phyloP scores from a whole-genome alignment of 2,113 vertebrate species.

The Psilopsiagon aurifrons region DNA sequence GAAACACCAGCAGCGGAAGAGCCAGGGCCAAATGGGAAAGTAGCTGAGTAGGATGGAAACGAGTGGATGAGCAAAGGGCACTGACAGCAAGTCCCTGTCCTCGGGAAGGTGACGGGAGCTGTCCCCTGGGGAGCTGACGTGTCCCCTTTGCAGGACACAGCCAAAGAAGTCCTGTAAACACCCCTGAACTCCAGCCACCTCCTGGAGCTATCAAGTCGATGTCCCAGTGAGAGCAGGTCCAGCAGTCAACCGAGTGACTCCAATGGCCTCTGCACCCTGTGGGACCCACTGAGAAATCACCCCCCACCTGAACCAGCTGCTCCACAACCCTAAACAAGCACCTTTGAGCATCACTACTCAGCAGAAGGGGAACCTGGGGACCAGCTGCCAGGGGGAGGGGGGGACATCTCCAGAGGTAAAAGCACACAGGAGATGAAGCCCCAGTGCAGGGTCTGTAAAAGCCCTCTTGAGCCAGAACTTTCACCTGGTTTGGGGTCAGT shows the following conservation, averaged over 20 bases:
- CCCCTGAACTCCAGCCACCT: background rate
- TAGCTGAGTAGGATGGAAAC: background rate
- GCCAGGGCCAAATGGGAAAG: background rate
- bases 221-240: background rate
- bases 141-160: background rate
- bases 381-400: fast-evolving
- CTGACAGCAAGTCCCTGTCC: background rate
- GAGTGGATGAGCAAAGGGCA: background rate
- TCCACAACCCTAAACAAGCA: background rate
- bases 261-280: background rate
- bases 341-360: background rate
- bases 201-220: background rate
- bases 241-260: fast-evolving
- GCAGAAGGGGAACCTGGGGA: background rate
- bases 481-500: background rate
- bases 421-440: background rate
- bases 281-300: background rate
- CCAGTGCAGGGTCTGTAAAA: background rate
- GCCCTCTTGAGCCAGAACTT: background rate
- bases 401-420: background rate
- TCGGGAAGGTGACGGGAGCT: background rate
- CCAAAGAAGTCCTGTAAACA: background rate
- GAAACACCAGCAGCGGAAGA: constrained; percentile 3
- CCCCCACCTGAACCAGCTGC: background rate
- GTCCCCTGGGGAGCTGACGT: background rate